Base-by-base conservation (phyloP, 2,113 vertebrate species). In the Syngnathus typhle region DNA sequence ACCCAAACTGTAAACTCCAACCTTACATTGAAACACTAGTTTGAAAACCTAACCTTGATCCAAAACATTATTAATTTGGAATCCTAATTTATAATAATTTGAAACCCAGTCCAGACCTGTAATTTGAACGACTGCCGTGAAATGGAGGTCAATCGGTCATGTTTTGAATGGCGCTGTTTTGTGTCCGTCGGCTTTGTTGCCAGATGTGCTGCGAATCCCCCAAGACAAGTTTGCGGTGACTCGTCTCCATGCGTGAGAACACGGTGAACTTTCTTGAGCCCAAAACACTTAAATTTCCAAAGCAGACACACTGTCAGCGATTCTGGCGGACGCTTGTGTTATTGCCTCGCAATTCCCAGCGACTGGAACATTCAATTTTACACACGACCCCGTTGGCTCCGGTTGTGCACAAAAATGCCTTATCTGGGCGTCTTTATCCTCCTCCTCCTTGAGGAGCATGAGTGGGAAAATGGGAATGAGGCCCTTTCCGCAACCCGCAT, bases 361-460 rank as follows among this genome's bases (percentile, higher is more conserved):
- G 73, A 73, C 65, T 75, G 71, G 23, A 70, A 51, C 11, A 51
- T 79, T 54, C 38, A 65, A 64, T n/a, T 77, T 64, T 6, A 18
- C 46, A 13, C 44, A 36, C 19, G 49, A 52, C 39, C 19, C 41
- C 9, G 44, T 47, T 47, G 44, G 2, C 75, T 80, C 82, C 85
- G 77, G 65, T 9, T 46, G 86, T 83, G 76, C 84, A 73, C 44
- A 56, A 61, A 60, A 68, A 55, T 69, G 9, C 18, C 58, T 72
- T 70, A 69, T 73, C 80, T 72, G 73, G 36, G 49, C 65, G 72
- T 21, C 39, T 19, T 43, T 58, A 16, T 1, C 72, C 38, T n/a
- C 46, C 65, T 23, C n/a, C 18, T 51, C 44, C 18, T 2, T 72
- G 19, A n/a, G 7, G 19, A n/a, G 49, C 49, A 10, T 1, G 19